A percentile compares a stretch with the other conserved stretches of the same genome.
These are phyloP conservation scores for Pholis gunnellus DNA, from an alignment of 2,113 vertebrate species.

Conservation along the genomic window DNA sequence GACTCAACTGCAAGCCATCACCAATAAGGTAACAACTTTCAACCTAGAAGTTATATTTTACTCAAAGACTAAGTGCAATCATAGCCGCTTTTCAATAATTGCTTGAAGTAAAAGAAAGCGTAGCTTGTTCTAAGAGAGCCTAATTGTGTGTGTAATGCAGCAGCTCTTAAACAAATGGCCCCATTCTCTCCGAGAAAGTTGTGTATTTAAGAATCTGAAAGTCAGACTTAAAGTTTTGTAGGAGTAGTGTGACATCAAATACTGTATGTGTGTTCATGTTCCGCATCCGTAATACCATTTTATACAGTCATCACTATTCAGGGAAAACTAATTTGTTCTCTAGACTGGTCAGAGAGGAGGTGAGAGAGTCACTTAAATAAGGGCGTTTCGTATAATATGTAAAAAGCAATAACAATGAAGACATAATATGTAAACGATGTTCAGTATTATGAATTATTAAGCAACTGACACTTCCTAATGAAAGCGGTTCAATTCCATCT, in stretches of 20 bases:
- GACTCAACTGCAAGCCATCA: neutral
- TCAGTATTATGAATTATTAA: conserved; percentile 42
- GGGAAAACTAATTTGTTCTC: neutral
- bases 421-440: conserved; percentile 24
- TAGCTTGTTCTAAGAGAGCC: conserved; percentile 31
- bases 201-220: conserved; percentile 1
- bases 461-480: conserved; percentile 31
- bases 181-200: conserved; percentile 13
- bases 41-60: neutral
- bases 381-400: conserved; percentile 5
- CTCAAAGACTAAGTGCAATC: conserved; percentile 14
- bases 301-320: conserved; percentile 18
- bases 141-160: conserved; percentile 50
- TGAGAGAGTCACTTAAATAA: neutral
- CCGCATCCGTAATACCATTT: conserved; percentile 12
- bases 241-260: conserved; percentile 13
- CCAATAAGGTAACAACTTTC: neutral
- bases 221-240: conserved; percentile 6
- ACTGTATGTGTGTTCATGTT: neutral
- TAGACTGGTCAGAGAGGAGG: conserved; percentile 7
- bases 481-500: conserved; percentile 48
- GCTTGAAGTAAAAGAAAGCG: conserved; percentile 8
- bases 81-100: conserved; percentile 15
- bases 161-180: conserved; percentile 43
- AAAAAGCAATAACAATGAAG: conserved; percentile 11